Base-by-base conservation (phyloP, 2,113 vertebrate species). In the Lepidothrix coronata region DNA sequence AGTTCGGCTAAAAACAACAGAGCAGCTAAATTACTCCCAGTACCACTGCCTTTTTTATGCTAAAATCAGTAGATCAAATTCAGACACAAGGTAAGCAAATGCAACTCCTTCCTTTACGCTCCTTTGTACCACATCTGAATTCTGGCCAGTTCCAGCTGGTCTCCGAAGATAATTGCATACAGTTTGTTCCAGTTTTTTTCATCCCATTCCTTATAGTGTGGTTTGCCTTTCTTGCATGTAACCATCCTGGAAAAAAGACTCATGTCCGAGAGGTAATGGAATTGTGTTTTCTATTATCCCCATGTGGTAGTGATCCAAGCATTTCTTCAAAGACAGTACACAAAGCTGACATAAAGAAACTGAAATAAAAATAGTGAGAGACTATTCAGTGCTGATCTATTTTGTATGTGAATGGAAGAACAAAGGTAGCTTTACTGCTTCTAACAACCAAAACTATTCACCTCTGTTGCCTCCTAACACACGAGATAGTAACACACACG, bases 201-300 rank as follows among this genome's bases (percentile, higher is more conserved):
- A 71, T 77, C 72, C 87, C 49, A 22, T 61, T 83, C 54, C 61
- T 93, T 78, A 62, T 88, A 92, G 48, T 41, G 51, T 5, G 17
- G 58, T 86, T 95, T 93, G 82, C 67, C 41, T 89, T 84, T 84
- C 66, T 86, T 92, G 22, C 21, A 15, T 63, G 66, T 86, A 95
- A 51, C 84, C 30, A 14, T 30, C 15, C 75, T 94, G 82, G 75
- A 85, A 94, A 96, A 68, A 79, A 85, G 31, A 52, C 71, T 80
- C 14, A 5, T 62, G 76, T 49, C 41, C 77, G 65, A 85, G 70
- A 91, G 68, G 52, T 76, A 85, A 62, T 59, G 41, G 66, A 85
- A 89, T 33, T 77, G 73, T 91, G 86, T 68, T 96, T 96, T 93
- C 58, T 85, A 16, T 94, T 94, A 93, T 54, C 52, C 62, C 49